phyloP scores from a whole-genome alignment of 2,888 invertebrate species.

The Frankliniella intonsa region DNA sequence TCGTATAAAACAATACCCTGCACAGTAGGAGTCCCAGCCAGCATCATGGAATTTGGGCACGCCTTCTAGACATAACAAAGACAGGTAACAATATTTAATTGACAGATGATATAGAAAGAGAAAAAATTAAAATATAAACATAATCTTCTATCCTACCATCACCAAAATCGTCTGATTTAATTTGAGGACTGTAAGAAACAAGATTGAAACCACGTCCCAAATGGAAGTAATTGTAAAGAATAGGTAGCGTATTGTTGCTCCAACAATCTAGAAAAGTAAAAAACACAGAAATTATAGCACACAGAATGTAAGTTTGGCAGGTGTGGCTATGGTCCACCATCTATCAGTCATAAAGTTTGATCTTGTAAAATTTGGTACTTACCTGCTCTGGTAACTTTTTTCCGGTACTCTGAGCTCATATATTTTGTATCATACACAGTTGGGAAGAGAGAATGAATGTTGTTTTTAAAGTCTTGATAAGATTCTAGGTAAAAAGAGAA shows the following conservation, averaged over 20 bases:
- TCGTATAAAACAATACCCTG: conserved; percentile 66
- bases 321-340: not conserved
- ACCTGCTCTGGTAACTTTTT: conserved; percentile 47
- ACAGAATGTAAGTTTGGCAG: conserved; percentile 30
- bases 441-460: conserved; percentile 60
- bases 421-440: conserved; percentile 68
- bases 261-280: not conserved
- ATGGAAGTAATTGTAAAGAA: not conserved
- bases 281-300: not conserved
- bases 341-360: conserved; percentile 42
- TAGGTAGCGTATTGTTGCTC: not conserved
- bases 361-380: conserved; percentile 42
- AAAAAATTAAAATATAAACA: not conserved
- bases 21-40: conserved; percentile 77
- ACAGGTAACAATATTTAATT: not conserved
- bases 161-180: conserved; percentile 41
- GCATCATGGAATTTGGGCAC: conserved; percentile 60
- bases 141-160: conserved; percentile 35
- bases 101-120: not conserved
- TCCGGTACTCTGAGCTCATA: conserved; percentile 56
- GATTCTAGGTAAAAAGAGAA: conserved; percentile 46
- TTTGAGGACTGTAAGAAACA: not conserved
- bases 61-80: conserved; percentile 36
- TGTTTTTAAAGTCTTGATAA: conserved; percentile 55
- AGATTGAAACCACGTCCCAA: not conserved